Conservation (phyloP, 2,113 vertebrate species). For the Mus musculus region GRCm39 chr6:86487001-86487500, state of each 20-base stretch:
- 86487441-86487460: not conserved
- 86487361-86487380: not conserved
- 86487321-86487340: not conserved
- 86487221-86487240: not conserved
- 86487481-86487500: not conserved
- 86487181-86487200: not conserved
- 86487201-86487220: not conserved
- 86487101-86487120: not conserved
- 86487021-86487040: not conserved
- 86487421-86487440: not conserved
- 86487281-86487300: not conserved
- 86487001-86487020: not conserved
- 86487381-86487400: not conserved
- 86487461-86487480: too few relatives aligned
- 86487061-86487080: not conserved
- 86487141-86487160: not conserved
- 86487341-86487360: not conserved
- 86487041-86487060: too few relatives aligned
- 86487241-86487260: not conserved
- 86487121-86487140: not conserved
- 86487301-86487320: not conserved
- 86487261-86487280: not conserved
- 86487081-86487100: not conserved
- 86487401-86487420: not conserved
- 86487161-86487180: not conserved